Conservation (phyloP, 2,888 invertebrate genomes). For the Tholera decimalis region DNA sequence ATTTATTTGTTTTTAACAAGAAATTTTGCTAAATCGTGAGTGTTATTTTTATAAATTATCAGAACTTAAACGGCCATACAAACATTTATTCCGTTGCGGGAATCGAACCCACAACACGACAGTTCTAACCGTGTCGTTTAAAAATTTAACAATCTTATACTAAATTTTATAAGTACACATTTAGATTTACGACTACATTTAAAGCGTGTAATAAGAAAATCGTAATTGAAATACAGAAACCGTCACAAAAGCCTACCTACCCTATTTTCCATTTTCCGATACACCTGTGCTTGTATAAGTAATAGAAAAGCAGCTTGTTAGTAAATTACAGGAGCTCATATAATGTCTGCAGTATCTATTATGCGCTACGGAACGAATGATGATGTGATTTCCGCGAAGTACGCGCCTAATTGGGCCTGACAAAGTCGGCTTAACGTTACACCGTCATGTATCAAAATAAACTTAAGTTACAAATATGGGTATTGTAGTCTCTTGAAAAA, state of each 20-base stretch:
- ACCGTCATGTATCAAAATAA: slow-evolving; percentile 56
- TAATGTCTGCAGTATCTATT: slow-evolving; percentile 59
- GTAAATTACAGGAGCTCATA: slow-evolving; percentile 61
- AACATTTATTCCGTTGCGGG: no score
- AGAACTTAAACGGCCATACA: no score
- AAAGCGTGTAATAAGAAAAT: neutral
- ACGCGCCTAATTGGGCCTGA: slow-evolving; percentile 72
- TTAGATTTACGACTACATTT: neutral
- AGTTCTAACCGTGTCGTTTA: no score
- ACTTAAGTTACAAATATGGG: neutral
- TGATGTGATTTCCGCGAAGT: slow-evolving; percentile 72
- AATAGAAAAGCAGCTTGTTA: slow-evolving; percentile 64
- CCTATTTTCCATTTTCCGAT: slow-evolving; percentile 9
- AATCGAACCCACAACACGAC: no score
- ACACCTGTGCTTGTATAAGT: slow-evolving; percentile 39
- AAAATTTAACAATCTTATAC: no score
- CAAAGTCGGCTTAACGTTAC: slow-evolving; percentile 57
- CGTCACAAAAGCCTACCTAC: slow-evolving; percentile 2
- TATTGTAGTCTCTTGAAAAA: neutral
- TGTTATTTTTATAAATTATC: no score
- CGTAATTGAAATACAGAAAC: neutral
- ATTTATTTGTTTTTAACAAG: no score
- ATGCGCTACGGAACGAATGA: slow-evolving; percentile 66
- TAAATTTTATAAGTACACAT: no score
- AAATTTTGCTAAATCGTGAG: no score